A percentile compares a stretch with the other conserved stretches of the same genome.
Evolutionary conservation across 2,888 invertebrate species (phyloP).

Genomic region (Spilosoma lubricipeda): DNA sequence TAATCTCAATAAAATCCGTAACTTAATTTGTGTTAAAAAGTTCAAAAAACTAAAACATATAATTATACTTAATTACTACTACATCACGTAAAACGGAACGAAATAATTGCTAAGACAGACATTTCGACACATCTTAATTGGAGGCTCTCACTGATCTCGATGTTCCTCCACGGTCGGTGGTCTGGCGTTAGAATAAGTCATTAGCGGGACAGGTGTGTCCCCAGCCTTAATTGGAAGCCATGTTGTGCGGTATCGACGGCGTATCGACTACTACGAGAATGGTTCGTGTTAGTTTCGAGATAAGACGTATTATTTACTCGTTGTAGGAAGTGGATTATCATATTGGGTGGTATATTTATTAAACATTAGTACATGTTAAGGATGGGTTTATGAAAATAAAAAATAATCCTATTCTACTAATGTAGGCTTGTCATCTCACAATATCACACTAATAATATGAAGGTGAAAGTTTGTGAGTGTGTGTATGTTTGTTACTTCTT

Average conservation of each 20-base stretch:
- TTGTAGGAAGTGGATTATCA: constrained; percentile 13
- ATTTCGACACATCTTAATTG: constrained; percentile 17
- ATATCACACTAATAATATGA: too few species aligned
- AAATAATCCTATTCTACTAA: too few species aligned
- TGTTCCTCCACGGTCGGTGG: constrained; percentile 27
- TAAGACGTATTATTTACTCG: constrained; percentile 31
- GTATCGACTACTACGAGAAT: constrained; percentile 42
- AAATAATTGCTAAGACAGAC: constrained; percentile 4
- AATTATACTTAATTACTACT: background rate
- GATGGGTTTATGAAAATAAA: too few species aligned
- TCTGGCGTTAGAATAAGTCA: constrained; percentile 46
- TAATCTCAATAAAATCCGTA: background rate
- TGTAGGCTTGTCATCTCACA: too few species aligned
- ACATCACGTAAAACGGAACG: background rate
- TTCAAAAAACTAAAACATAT: background rate
- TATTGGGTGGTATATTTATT: background rate
- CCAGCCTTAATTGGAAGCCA: constrained; percentile 60
- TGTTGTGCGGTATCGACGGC: constrained; percentile 55
- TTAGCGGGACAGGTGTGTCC: constrained; percentile 53
- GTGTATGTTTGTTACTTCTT: too few species aligned
- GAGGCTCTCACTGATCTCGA: constrained; percentile 1
- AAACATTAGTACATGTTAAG: background rate
- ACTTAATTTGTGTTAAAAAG: background rate
- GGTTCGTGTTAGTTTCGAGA: constrained; percentile 36
- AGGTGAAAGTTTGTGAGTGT: too few species aligned